Base-by-base conservation (phyloP, 2,113 vertebrate species). In the Uria lomvia region DNA sequence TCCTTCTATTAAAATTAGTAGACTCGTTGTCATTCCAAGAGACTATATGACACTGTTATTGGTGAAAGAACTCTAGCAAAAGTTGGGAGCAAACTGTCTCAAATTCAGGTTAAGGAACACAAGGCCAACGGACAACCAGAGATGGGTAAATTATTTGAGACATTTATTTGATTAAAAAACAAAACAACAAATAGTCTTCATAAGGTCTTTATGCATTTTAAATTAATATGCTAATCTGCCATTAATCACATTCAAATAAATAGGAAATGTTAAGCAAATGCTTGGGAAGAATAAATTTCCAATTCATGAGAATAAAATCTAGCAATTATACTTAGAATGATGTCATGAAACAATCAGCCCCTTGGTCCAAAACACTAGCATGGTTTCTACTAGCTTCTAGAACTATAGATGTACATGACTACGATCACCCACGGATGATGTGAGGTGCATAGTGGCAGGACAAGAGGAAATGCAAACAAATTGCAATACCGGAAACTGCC, bases 371-470 rank as follows among this genome's bases (percentile, higher is more conserved):
- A 92, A 75, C 23, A 56, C 21, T 21, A 47, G 19, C 17, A 62
- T 23, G 13, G 62, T 47, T 74, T 81, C 73, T 68, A 27, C 13
- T 10, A 38, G 15, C 52, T 63, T 63, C 76, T 24, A 72, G 53
- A 86, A 92, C 62, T 65, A 53, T 11, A 75, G 22, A 66, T 27
- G 22, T 9, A 47, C 50, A 38, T 15, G 26, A 52, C 7, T 43
- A 10, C 0, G 0, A 18, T 30, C 67, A 70, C 15, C 45, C 36
- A 14, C 0, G 0, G n/a, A 74, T 11, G 16, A 52, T 12, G 21
- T 0, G 8, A 87, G 27, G 38, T 65, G 43, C 18, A 50, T 8
- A 84, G 18, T 5, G 12, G 7, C 76, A 72, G 47, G 23, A 26
- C 11, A 60, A 71, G 26, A 78, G n/a, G 15, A 89, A 92, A 80